Base-by-base conservation (phyloP, 2,888 invertebrate genomes). In the Pollenia labialis region DNA sequence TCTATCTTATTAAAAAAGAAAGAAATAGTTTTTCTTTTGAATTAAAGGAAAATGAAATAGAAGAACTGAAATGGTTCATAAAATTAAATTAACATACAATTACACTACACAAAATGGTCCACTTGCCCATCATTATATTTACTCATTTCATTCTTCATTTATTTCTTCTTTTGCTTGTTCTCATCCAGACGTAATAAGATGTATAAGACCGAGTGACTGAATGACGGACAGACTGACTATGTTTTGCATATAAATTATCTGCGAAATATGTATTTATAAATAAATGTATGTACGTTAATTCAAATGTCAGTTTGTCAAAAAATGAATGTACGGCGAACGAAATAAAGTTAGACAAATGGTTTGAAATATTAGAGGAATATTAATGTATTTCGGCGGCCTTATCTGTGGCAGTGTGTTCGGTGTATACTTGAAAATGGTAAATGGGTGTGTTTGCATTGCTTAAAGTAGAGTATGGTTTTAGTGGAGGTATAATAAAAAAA, bases 221-320 rank as follows among this genome's bases (percentile, higher is more conserved):
- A 48, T 74, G 58, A 68, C 58, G 50, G 66, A 44, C 40, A 40
- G 60, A 60, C 79, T 80, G 80, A 80, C 80, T 72, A 85, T 66
- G 79, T 88, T 85, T 87, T 81, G 88, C 88, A 88, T 89, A 88
- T 88, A 89, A 89, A 89, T 89, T 89, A 89, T 88, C 72, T 85
- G 64, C 58, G 72, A 87, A 87, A 87, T 87, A 85, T 77, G 54
- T 81, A 81, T 84, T 84, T 84, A 87, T 69, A 83, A 69, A 83
- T 74, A 72, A 48, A 75, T 81, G 40, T 64, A 58, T 42, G 48
- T 68, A 66, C 69, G 74, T 81, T 81, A 75, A 74, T 66, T 62
- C 74, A 71, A 64, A 79, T 68, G 66, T 68, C 76, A 71, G 85
- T 80, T 82, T 85, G 85, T 81, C 79, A 82, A 80, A 83, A 77